Evolutionary conservation across 2,888 invertebrate genomes (phyloP).

Genomic region (Caenorhabditis uteleia): DNA sequence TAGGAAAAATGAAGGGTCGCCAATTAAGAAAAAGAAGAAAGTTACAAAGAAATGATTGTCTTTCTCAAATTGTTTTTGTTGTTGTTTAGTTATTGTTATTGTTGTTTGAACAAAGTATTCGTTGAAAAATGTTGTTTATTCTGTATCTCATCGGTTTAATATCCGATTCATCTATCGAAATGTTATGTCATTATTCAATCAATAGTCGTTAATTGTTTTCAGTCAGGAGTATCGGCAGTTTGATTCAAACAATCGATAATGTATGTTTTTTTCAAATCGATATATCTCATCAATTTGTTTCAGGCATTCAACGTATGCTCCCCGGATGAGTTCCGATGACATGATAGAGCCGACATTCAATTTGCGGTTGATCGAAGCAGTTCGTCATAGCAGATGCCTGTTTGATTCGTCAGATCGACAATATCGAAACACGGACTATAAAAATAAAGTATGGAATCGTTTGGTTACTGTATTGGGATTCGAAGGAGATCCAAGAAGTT

Average conservation of each 20-base stretch:
- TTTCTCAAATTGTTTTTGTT: background rate
- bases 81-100: constrained; percentile 6
- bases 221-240: too few relatives aligned
- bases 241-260: too few relatives aligned
- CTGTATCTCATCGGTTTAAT: background rate
- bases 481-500: constrained; percentile 59
- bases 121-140: constrained; percentile 6
- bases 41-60: background rate
- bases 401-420: constrained; percentile 61
- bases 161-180: background rate
- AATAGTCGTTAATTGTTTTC: too few relatives aligned
- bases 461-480: constrained; percentile 51
- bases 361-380: constrained; percentile 61
- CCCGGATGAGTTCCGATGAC: too few relatives aligned
- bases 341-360: constrained; percentile 60
- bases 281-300: too few relatives aligned
- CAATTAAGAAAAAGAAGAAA: constrained; percentile 10
- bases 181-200: constrained; percentile 1
- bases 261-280: too few relatives aligned
- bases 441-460: constrained; percentile 56
- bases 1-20: background rate
- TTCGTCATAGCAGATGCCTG: constrained; percentile 57
- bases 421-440: constrained; percentile 61
- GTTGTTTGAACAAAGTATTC: too few relatives aligned
- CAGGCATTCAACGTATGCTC: too few relatives aligned